Base-by-base conservation (phyloP, 1,140 invertebrate genomes). In the Sminthurides bifidus region DNA sequence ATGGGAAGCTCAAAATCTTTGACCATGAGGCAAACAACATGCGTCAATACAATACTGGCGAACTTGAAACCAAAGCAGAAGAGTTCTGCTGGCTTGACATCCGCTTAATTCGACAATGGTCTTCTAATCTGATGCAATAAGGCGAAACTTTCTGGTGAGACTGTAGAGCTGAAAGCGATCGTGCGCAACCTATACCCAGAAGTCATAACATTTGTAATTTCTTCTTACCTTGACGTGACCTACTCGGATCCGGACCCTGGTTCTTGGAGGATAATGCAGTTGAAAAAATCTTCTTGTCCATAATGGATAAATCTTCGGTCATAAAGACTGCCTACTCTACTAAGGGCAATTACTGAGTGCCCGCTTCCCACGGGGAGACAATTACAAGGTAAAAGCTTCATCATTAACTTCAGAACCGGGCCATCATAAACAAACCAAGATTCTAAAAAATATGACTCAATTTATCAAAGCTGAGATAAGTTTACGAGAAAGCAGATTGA, bases 381-480 rank as follows among this genome's bases (percentile, higher is more conserved):
- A 46, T 27, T 38, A 31, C 46, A 17, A 23, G 41, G 46, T 55
- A 45, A 30, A 54, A 59, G 49, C 60, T 62, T 62, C 60, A 62
- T 62, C 58, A 55, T 62, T 62, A 27, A 12, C 27, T 56, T 62
- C 53, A 62, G 54, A 51, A 62, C 17, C 48, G 54, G 23, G 60
- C 60, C 60, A 62, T 62, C 21, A 43, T 23, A 43, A 43, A 23
- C 24, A 43, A 43, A 43, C n/a, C 24, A 19, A 17, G 17, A 17
- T 23, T 14, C 41, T 43, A 17, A 17, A 23, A 35, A 10, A 35
- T 35, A 10, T 35, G 33, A 35, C 8, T 10, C 33, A 10, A 10
- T 35, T 10, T 35, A 35, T 35, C 10, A 35, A 10, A 35, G n/a
- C n/a, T 35, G n/a, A 35, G n/a, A n/a, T 10, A n/a, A n/a, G n/a